phyloP scores from a whole-genome alignment of 1,140 invertebrate genomes.

The fruit fly (Drosophila melanogaster) region Release_6_plus_ISO1_MT NT_033779.5:7597001-7597500 shows the following conservation, averaged over 20 bases:
- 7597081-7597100: too few relatives aligned
- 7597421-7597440: conserved; percentile 31
- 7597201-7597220: conserved; percentile 32
- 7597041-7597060: too few relatives aligned
- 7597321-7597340: conserved; percentile 14
- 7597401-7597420: conserved; percentile 41
- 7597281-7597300: conserved; percentile 5
- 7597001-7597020: too few relatives aligned
- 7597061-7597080: too few relatives aligned
- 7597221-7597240: conserved; percentile 78
- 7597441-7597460: conserved; percentile 62
- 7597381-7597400: conserved; percentile 60
- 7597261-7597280: conserved; percentile 36
- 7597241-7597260: conserved; percentile 63
- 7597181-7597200: conserved; percentile 77
- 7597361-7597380: conserved; percentile 34
- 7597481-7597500: conserved; percentile 50
- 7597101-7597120: too few relatives aligned
- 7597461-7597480: conserved; percentile 74
- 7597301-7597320: conserved; percentile 12
- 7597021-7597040: too few relatives aligned
- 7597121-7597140: neutral
- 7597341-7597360: conserved; percentile 41
- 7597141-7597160: conserved; percentile 33
- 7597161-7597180: conserved; percentile 75